Percentiles rank a stretch among this genome's conserved stretches.
Conservation (phyloP, 2,797 vertebrate species). For the Sebastes oblongus region DNA sequence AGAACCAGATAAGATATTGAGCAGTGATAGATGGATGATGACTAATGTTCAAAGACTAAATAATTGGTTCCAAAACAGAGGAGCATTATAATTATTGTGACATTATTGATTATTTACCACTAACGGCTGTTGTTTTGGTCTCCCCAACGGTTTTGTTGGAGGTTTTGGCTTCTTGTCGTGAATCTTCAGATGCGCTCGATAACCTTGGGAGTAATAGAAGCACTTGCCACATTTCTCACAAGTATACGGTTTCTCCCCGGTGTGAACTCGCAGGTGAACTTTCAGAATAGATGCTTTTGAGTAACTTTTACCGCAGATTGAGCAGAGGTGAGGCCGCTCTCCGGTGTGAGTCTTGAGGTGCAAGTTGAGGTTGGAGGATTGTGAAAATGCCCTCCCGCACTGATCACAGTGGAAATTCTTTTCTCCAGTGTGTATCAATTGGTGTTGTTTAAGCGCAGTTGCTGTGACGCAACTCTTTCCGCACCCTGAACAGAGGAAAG, state of each 20-base stretch:
- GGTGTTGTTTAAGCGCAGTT: constrained; percentile 35
- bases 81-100: background rate
- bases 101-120: constrained; percentile 6
- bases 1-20: background rate
- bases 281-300: constrained; percentile 40
- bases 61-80: too few relatives aligned
- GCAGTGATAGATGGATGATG: background rate
- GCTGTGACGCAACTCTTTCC: constrained; percentile 44
- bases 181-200: constrained; percentile 26
- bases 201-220: constrained; percentile 50
- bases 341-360: constrained; percentile 52
- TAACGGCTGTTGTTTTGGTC: constrained; percentile 44
- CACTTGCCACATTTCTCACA: constrained; percentile 56
- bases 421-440: constrained; percentile 38
- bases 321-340: constrained; percentile 54
- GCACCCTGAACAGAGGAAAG: constrained; percentile 49
- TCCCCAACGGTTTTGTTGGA: constrained; percentile 34
- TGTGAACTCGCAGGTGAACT: constrained; percentile 59
- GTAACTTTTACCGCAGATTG: constrained; percentile 63
- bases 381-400: constrained; percentile 50
- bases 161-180: constrained; percentile 57
- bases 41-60: background rate
- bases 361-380: constrained; percentile 38
- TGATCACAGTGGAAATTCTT: constrained; percentile 51
- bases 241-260: constrained; percentile 54